Evolutionary conservation across 2,888 invertebrate species (phyloP), one percentile per base, ranked within the genome.

Genomic region (Orthosia incerta): DNA sequence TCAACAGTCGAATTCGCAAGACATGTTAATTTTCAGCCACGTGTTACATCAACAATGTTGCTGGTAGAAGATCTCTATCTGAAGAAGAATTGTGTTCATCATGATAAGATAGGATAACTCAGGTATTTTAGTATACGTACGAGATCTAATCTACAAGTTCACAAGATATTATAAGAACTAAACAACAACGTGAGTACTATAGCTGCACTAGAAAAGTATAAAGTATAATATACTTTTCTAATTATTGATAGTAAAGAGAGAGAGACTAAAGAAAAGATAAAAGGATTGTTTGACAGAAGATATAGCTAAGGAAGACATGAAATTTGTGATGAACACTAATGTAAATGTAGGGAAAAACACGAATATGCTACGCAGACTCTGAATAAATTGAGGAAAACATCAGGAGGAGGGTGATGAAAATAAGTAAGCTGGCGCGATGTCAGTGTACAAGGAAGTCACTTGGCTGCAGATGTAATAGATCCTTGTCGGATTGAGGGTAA

Each of bases 91-190:
- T 23, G 50, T 23, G 23, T 7, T 56, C 31, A 76, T 75, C 51
- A 20, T 5, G 74, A 56, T 62, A 50, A 74, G 45, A 50, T 50
- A 57, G 20, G 16, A 45, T 31, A 45, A 56, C 23, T 31, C 18
- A 15, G 23, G 66, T n/a, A 26, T 63, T 46, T 45, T 45, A 65
- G 31, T 48, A 20, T 55, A 20, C 55, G n/a, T 26, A 48, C 45
- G n/a, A 55, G 26, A 74, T 57, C 15, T 74, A 59, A 74, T 75
- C 73, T 51, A 12, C 39, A 12, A 39, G 16, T 48, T 62, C 26
- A 46, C 16, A 20, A 16, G 15, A 48, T 18, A 20, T 23, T n/a
- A n/a, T 20, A 45, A 7, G 0, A 57, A 9, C 20, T n/a, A 1
- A 69, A 53, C 13, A 46, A 45, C 20, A 16, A n/a, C 1, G 4